phyloP scores from a whole-genome alignment of 2,113 vertebrate species.

The Hippocampus mohnikei region DNA sequence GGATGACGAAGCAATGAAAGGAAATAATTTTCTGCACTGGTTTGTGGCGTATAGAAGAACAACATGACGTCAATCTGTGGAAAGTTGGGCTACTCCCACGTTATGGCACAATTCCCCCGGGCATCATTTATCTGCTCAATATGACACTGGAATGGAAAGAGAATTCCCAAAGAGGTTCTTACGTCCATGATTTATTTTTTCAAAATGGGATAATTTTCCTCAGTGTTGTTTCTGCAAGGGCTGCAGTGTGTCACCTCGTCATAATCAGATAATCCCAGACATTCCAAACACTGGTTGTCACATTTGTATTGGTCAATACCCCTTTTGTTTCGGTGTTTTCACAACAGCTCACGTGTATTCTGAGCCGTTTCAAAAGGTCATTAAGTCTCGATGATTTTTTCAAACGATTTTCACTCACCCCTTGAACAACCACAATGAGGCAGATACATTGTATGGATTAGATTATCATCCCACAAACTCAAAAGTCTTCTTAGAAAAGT shows the following conservation, averaged over 20 bases:
- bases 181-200: neutral
- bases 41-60: neutral
- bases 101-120: neutral
- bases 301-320: neutral
- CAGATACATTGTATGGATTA: neutral
- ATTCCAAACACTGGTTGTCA: neutral
- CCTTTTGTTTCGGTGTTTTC: slow-evolving; percentile 46
- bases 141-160: neutral
- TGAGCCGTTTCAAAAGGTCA: slow-evolving; percentile 25
- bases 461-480: too few species aligned
- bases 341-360: slow-evolving; percentile 39
- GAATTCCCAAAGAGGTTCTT: neutral
- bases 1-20: neutral
- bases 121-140: neutral
- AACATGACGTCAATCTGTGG: neutral
- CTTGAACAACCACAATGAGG: slow-evolving; percentile 3
- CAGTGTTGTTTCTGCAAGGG: neutral
- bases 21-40: neutral
- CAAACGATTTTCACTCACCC: neutral
- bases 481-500: too few species aligned
- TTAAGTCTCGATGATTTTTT: neutral
- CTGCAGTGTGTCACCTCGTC: neutral
- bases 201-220: neutral
- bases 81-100: neutral
- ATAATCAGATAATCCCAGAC: neutral